Evolutionary conservation across 2,113 vertebrate species (phyloP), one percentile per base, ranked within the genome.

Genomic region (Pygoscelis antarcticus): DNA sequence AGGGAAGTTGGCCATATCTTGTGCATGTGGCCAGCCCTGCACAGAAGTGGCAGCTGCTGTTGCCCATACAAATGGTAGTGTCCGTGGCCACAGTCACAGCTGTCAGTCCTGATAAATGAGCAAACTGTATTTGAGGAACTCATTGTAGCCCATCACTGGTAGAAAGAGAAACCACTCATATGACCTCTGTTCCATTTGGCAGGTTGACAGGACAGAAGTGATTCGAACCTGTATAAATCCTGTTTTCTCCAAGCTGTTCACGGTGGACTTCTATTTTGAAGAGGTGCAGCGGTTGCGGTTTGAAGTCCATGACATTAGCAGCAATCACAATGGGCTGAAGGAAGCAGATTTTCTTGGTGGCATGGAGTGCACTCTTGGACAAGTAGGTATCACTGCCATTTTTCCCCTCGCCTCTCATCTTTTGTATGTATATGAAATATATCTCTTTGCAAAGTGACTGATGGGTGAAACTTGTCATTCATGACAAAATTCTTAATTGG

Each of bases 141-240:
- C 6, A 0, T 58, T 52, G 44, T 6, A 42, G 52, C 61, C 61
- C 5, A 0, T 92, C 65, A 29, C 38, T 32, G 21, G 23, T 21
- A 60, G 66, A 64, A 77, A n/a, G 52, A 89, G 58, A 66, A 93
- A n/a, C 44, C 44, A 16, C 49, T 97, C 60, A 29, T 15, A 11
- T 34, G 34, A 70, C 54, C 70, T 91, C 34, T 88, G 58, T 94
- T 72, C 26, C 8, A 23, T 82, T 90, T 96, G 84, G 52, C 98
- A 99, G 99, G 99, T 99, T 95, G 99, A 99, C 98, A 98, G 99
- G 92, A 99, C 99, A 0, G 99, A 99, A 96, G 99, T 99, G 93
- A 99, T 99, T 51, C 98, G 99, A 51, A 99, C 99, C 98, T 99
- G 99, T 78, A 99, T 99, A 87, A 99, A 99, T 93, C 99, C 99